Percentiles rank a stretch among this genome's conserved stretches.
Evolutionary conservation across 1,140 invertebrate species (phyloP).

Genomic region (Grapholita molesta): DNA sequence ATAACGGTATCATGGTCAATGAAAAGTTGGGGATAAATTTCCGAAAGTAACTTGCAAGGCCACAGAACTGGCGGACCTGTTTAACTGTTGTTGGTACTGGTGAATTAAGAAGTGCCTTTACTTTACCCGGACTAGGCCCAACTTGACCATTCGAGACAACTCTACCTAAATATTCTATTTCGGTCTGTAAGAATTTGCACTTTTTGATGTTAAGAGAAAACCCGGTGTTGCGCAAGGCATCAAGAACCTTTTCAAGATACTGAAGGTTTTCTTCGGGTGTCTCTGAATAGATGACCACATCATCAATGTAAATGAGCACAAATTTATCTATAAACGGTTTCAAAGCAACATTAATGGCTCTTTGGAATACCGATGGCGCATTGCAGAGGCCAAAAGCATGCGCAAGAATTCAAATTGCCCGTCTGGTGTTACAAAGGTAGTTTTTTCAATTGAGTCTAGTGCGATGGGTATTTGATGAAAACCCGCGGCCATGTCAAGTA

Average conservation of each 20-base stretch:
- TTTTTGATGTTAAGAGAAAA: conserved; percentile 27
- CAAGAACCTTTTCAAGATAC: conserved; percentile 14
- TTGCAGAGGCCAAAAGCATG: conserved; percentile 50
- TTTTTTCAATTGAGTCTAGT: conserved; percentile 32
- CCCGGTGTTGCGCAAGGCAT: conserved; percentile 17
- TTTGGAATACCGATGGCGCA: conserved; percentile 48
- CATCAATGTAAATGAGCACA: conserved; percentile 33
- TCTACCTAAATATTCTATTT: conserved; percentile 26
- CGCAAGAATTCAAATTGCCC: conserved; percentile 44
- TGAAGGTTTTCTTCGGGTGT: conserved; percentile 25
- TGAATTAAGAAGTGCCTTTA: conserved; percentile 21
- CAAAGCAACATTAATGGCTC: conserved; percentile 59
- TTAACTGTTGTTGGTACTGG: conserved; percentile 20
- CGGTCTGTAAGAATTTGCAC: conserved; percentile 28
- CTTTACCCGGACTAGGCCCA: conserved; percentile 27
- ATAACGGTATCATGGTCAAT: conserved; percentile 23
- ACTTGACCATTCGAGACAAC: conserved; percentile 27
- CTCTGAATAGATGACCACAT: conserved; percentile 28
- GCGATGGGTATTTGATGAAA: no score
- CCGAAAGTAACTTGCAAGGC: conserved; percentile 27
- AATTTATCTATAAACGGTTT: conserved; percentile 21
- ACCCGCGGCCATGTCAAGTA: no score
- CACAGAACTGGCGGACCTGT: conserved; percentile 27
- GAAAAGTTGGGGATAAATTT: conserved; percentile 27
- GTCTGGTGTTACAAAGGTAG: conserved; percentile 40